Percentiles rank a stretch among this genome's conserved stretches.
These are phyloP conservation scores for Eudemis profundana DNA, from an alignment of 2,888 invertebrate species.

Conservation along the genomic window DNA sequence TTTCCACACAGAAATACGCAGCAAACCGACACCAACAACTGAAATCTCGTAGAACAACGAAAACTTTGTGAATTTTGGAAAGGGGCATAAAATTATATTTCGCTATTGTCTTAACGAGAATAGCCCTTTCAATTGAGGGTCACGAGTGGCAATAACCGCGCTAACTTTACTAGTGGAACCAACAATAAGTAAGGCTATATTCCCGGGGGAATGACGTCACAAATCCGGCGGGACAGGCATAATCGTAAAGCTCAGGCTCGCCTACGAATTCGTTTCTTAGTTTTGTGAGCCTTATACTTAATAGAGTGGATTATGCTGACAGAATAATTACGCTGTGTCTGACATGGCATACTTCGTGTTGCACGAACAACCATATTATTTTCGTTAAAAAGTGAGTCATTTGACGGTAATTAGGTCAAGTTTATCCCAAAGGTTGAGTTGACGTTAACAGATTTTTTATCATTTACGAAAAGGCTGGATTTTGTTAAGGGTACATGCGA, in stretches of 20 bases:
- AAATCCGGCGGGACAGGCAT: constrained; percentile 51
- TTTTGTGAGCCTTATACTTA: constrained; percentile 35
- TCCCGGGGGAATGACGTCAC: constrained; percentile 57
- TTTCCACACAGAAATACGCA: background rate
- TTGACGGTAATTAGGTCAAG: too few species aligned
- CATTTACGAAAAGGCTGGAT: too few species aligned
- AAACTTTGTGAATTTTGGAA: constrained; percentile 34
- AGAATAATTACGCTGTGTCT: constrained; percentile 18
- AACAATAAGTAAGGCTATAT: constrained; percentile 53
- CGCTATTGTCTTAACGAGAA: constrained; percentile 43
- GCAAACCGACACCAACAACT: background rate
- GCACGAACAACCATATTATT: background rate
- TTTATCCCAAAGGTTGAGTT: too few species aligned
- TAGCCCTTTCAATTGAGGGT: constrained; percentile 41
- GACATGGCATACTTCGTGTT: constrained; percentile 41
- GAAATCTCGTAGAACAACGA: constrained; percentile 14
- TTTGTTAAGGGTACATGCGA: too few species aligned
- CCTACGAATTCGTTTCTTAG: constrained; percentile 51
- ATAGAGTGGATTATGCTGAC: constrained; percentile 17
- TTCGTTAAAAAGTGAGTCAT: background rate
- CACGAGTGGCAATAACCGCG: constrained; percentile 46
- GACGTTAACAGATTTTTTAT: too few species aligned
- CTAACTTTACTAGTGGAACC: constrained; percentile 49
- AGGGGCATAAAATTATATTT: constrained; percentile 40
- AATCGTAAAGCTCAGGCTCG: constrained; percentile 56